Evolutionary conservation across 2,888 invertebrate species (phyloP).

Genomic region (Microchrysa polita): DNA sequence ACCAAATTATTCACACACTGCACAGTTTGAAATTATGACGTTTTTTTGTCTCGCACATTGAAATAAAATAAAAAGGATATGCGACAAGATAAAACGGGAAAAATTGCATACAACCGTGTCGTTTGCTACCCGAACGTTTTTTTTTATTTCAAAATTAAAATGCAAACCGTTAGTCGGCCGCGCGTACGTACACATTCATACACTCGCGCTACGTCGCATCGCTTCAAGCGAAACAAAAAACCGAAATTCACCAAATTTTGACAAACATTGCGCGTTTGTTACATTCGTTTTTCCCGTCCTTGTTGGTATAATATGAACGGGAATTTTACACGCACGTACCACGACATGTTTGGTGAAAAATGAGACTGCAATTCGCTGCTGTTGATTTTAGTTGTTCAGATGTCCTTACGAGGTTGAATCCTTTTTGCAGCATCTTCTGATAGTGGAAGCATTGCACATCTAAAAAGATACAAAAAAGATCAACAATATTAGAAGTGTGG

Average conservation of each 20-base stretch:
- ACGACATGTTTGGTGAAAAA: background rate
- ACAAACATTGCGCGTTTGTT: constrained; percentile 8
- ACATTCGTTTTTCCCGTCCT: constrained; percentile 20
- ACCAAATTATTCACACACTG: background rate
- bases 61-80: background rate
- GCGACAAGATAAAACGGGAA: background rate
- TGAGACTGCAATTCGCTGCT: background rate
- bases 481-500: too few species aligned
- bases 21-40: background rate
- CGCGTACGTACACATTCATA: too few species aligned
- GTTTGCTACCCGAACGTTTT: too few species aligned
- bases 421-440: background rate
- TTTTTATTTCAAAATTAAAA: too few species aligned
- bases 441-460: background rate
- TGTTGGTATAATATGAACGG: constrained; percentile 3
- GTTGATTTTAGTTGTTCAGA: background rate
- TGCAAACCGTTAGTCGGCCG: too few species aligned
- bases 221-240: background rate
- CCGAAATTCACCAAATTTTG: constrained; percentile 1
- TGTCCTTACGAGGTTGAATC: background rate
- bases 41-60: background rate
- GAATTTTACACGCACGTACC: constrained; percentile 12
- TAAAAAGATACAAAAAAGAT: background rate
- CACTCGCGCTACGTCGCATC: too few species aligned
- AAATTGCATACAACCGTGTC: background rate